Evolutionary conservation across 2,797 vertebrate genomes (phyloP), one percentile per base, ranked within the genome.

Genomic region (Pogoniulus pusillus): DNA sequence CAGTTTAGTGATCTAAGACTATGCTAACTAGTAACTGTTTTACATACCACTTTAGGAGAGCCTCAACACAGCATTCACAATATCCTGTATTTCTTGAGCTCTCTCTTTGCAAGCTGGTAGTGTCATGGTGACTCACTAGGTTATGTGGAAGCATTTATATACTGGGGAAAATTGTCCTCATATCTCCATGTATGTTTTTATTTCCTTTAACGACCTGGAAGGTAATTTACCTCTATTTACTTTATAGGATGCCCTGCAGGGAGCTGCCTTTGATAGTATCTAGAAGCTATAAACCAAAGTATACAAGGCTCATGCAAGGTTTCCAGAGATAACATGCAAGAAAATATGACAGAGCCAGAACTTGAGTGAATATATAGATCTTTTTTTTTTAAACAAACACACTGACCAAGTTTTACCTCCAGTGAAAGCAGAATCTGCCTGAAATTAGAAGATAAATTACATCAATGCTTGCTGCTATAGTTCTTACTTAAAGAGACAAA

Each of bases 191-290:
- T 79, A 29, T 73, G 41, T 22, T 86, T 91, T 86, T 47, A 82
- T 93, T 79, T 84, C 22, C 58, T 90, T 26, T 68, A 66, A 88
- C 2, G 5, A 23, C 16, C 32, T 82, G 20, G 39, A 73, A 64
- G 26, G 35, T 19, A 78, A 58, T 76, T 82, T 64, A 64, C 89
- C 54, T 92, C 60, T 74, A n/a, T 79, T 90, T 87, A 62, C 77
- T 86, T 93, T 86, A 39, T 64, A 84, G 24, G 24, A 70, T 64
- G 39, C 39, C 79, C 58, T 64, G 29, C 86, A 86, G 77, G 32
- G 17, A 92, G 13, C 49, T 86, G 81, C 69, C 45, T 91, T 87
- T 69, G 79, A 85, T 94, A 85, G 51, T 65, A 84, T 84, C 92
- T 82, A 58, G 74, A 82, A 86, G 49, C 68, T 79, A 51, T 87